Conservation (phyloP, 37 sponge, comb jelly and placozoan species). For the Aphrocallistes beatrix region DNA sequence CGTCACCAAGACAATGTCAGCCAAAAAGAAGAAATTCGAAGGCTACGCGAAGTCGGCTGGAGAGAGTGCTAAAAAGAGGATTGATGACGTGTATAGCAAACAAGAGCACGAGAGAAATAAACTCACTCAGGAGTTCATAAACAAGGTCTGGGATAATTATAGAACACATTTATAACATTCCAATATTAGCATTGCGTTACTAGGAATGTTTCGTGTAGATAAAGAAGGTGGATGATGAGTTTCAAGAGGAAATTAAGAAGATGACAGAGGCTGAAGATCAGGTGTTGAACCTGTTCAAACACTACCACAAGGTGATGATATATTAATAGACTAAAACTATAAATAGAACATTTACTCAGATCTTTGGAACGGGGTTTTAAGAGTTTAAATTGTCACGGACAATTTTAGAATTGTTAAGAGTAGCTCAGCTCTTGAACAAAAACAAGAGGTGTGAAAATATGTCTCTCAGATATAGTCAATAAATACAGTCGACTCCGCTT, state of each 20-base stretch:
- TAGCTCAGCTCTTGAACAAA: no score
- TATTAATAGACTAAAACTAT: neutral
- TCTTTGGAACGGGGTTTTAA: no score
- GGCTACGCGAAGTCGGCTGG: neutral
- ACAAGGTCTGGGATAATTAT: neutral
- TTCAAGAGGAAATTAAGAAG: constrained; percentile 11
- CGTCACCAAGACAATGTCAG: neutral
- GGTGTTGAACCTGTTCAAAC: neutral
- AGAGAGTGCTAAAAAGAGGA: neutral
- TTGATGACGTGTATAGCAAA: neutral
- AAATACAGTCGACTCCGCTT: no score
- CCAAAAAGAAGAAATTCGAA: constrained; percentile 18
- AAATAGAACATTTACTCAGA: neutral
- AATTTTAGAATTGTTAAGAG: no score
- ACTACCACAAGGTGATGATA: constrained; percentile 12
- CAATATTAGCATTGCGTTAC: neutral
- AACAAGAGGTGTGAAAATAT: no score
- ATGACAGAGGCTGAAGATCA: neutral
- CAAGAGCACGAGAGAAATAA: neutral
- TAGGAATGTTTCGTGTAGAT: neutral
- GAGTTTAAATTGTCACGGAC: no score
- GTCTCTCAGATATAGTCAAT: no score
- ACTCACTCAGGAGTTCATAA: neutral
- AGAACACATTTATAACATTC: neutral
- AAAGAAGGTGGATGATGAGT: constrained; percentile 9